Percentiles rank a stretch among this genome's conserved stretches.
phyloP scores from a whole-genome alignment of 2,888 invertebrate species.

The Antitype chi region DNA sequence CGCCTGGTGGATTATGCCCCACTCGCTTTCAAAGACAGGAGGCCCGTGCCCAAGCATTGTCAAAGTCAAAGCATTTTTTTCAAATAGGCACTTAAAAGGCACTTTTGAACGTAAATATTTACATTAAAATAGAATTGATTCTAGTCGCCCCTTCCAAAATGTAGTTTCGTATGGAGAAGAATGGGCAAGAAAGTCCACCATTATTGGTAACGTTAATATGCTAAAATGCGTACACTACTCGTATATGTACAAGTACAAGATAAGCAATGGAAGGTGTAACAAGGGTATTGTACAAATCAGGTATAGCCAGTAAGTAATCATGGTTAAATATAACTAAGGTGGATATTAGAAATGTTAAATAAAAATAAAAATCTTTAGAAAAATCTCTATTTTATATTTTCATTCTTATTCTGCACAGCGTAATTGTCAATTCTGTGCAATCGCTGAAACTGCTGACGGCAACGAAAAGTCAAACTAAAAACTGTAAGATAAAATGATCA shows the following conservation, averaged over 20 bases:
- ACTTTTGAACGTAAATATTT: too few relatives aligned
- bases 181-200: too few relatives aligned
- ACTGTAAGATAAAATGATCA: conserved; percentile 27
- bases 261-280: background rate
- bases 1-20: too few relatives aligned
- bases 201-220: too few relatives aligned
- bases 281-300: background rate
- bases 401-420: background rate
- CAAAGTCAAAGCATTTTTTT: too few relatives aligned
- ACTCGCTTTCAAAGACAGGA: background rate
- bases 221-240: background rate
- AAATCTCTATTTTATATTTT: background rate
- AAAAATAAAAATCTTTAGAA: background rate
- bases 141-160: too few relatives aligned
- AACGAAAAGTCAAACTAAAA: conserved; percentile 34
- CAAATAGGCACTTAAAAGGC: too few relatives aligned
- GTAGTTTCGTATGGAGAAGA: too few relatives aligned
- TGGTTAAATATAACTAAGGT: background rate
- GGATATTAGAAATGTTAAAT: too few relatives aligned
- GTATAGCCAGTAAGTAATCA: too few relatives aligned
- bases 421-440: conserved; percentile 21
- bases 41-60: too few relatives aligned
- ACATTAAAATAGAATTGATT: too few relatives aligned
- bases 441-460: conserved; percentile 27
- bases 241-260: background rate